phyloP scores from a whole-genome alignment of 2,888 invertebrate species.

The Acrobeloides nanus region DNA sequence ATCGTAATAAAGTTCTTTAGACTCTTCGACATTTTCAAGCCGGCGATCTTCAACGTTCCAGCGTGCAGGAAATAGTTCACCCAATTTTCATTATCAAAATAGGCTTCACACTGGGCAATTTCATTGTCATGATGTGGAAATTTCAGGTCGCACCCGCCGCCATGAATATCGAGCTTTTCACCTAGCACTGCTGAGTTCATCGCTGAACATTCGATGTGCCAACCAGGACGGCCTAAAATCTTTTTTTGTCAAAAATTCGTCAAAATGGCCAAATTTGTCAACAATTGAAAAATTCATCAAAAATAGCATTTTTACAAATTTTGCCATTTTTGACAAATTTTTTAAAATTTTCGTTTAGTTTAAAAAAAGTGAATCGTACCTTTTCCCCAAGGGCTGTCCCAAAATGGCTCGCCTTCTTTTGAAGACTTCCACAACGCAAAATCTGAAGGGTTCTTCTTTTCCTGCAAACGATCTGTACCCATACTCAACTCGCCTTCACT shows the following conservation, averaged over 20 bases:
- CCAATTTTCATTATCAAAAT: conserved; percentile 81
- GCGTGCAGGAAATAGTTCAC: conserved; percentile 95
- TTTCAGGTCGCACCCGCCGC: conserved; percentile 86
- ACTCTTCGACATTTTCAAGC: conserved; percentile 97
- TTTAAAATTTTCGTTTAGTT: too few relatives aligned
- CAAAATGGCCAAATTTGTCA: too few relatives aligned
- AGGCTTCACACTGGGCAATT: conserved; percentile 64
- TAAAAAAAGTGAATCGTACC: too few relatives aligned
- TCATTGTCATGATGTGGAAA: conserved; percentile 99
- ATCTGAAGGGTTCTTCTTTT: conserved; percentile 65
- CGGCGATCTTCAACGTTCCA: conserved; percentile 90
- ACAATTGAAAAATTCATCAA: too few relatives aligned
- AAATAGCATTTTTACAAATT: too few relatives aligned
- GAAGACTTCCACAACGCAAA: conserved; percentile 98
- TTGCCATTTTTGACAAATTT: too few relatives aligned
- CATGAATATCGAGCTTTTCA: conserved; percentile 79
- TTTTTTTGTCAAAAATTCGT: too few relatives aligned
- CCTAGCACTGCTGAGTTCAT: conserved; percentile 86
- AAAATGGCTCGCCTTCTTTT: conserved; percentile 90
- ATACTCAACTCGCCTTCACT: conserved; percentile 50
- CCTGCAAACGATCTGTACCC: conserved; percentile 29
- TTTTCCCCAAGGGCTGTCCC: conserved; percentile 90
- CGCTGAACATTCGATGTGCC: conserved; percentile 99
- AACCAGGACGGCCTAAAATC: conserved; percentile 86
- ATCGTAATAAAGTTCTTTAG: conserved; percentile 48